Evolutionary conservation across 2,888 invertebrate species (phyloP).

Genomic region (Lasioglossum morio): DNA sequence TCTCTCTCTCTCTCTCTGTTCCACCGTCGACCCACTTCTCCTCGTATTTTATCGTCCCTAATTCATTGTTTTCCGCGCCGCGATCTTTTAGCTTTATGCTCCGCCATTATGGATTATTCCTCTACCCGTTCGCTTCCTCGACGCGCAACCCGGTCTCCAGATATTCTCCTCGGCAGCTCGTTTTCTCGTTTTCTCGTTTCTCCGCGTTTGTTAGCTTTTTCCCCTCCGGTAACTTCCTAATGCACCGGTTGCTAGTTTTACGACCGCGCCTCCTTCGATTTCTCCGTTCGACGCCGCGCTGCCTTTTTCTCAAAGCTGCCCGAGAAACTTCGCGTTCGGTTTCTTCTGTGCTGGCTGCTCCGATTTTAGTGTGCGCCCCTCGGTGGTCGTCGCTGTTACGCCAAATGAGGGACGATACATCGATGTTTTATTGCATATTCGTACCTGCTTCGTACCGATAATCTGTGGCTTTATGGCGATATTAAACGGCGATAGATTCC

Average conservation of each 20-base stretch:
- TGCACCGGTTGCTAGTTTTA: constrained; percentile 42
- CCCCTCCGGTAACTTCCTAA: background rate
- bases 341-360: background rate
- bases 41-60: constrained; percentile 57
- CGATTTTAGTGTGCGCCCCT: background rate
- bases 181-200: constrained; percentile 31
- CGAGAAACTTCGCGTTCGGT: background rate
- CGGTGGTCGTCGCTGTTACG: background rate
- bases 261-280: constrained; percentile 24
- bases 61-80: constrained; percentile 66
- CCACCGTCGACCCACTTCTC: background rate
- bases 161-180: constrained; percentile 30
- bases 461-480: too few relatives aligned
- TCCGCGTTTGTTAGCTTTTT: constrained; percentile 40
- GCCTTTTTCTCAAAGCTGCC: background rate
- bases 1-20: background rate
- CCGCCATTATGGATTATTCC: constrained; percentile 60
- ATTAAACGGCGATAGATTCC: background rate
- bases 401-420: background rate
- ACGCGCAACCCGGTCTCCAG: constrained; percentile 7
- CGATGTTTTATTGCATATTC: background rate
- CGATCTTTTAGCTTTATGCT: constrained; percentile 58
- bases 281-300: background rate
- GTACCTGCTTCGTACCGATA: background rate
- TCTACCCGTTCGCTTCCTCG: constrained; percentile 25